Base-by-base conservation (phyloP, 2,113 vertebrate genomes). In the Terrapene triunguis region DNA sequence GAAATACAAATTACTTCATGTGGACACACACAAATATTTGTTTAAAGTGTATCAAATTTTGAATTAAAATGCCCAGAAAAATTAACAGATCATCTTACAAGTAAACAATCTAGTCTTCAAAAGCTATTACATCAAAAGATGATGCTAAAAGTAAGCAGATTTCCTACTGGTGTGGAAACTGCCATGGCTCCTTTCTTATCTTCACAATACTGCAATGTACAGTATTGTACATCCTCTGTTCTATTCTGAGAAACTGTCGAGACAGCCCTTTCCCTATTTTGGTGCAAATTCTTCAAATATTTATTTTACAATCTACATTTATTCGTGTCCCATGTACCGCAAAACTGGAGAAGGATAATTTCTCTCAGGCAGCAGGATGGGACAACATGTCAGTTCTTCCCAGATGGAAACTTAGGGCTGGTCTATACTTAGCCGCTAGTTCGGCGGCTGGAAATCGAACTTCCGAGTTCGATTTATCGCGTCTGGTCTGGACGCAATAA, bases 51-150 rank as follows among this genome's bases (percentile, higher is more conserved):
- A 91, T 72, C 78, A 89, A 87, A 38, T 78, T 85, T 90, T 84
- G 17, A 38, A 3, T 80, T 54, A 55, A 88, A 78, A 62, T 72
- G 82, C 82, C 78, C 9, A 22, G 6, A 81, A 47, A 93, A 90
- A 21, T 89, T 92, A 85, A 72, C 10, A 83, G 35, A 62, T 55
- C 83, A 92, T 48, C 74, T 84, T 48, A 42, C 50, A 72, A 50
- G 32, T 87, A 89, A 93, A 88, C 92, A 85, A n/a, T 90, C 55
- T 79, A 89, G 22, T 50, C 51, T 79, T 81, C 47, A 86, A 93
- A 87, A 85, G 53, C 83, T 87, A 19, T 85, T 93, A 3, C 27
- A 55, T 80, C 83, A 51, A 69, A 92, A 92, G 59, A 82, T n/a
- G 38, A 21, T 89, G 29, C 19, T 84, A 59, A 83, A 92, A 80